phyloP scores from a whole-genome alignment of 2,888 invertebrate species.

The Eristalinus aeneus region DNA sequence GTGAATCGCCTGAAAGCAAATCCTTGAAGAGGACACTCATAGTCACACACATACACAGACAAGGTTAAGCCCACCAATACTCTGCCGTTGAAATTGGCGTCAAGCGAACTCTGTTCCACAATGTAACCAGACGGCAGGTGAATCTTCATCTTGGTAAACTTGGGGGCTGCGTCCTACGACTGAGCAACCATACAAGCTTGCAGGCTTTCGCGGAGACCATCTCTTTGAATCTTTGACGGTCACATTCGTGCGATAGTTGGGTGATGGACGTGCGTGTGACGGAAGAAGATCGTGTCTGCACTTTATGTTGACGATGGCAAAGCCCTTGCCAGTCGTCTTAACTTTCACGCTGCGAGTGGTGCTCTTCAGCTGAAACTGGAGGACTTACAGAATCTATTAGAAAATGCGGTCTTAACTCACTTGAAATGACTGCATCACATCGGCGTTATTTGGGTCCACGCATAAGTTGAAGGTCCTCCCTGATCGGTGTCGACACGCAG shows the following conservation, averaged over 20 bases:
- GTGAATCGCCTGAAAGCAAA: conserved; percentile 21
- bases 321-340: conserved; percentile 18
- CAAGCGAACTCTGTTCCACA: not conserved
- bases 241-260: not conserved
- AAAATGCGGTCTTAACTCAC: not conserved
- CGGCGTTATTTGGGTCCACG: conserved; percentile 88
- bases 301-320: conserved; percentile 26
- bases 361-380: not conserved
- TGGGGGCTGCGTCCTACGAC: too few relatives aligned
- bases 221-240: not conserved
- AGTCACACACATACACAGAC: not conserved
- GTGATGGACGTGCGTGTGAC: not conserved
- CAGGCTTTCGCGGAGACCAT: not conserved
- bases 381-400: not conserved
- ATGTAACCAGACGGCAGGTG: conserved; percentile 40
- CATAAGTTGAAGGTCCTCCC: conserved; percentile 81
- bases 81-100: not conserved
- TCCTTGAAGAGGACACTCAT: not conserved
- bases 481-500: conserved; percentile 74
- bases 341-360: conserved; percentile 10
- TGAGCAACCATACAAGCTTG: conserved; percentile 4
- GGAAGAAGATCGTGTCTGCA: conserved; percentile 21
- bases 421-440: conserved; percentile 85
- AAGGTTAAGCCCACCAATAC: not conserved
- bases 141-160: conserved; percentile 27